phyloP scores from a whole-genome alignment of 1,140 invertebrate species.

The Monomorium pharaonis region DNA sequence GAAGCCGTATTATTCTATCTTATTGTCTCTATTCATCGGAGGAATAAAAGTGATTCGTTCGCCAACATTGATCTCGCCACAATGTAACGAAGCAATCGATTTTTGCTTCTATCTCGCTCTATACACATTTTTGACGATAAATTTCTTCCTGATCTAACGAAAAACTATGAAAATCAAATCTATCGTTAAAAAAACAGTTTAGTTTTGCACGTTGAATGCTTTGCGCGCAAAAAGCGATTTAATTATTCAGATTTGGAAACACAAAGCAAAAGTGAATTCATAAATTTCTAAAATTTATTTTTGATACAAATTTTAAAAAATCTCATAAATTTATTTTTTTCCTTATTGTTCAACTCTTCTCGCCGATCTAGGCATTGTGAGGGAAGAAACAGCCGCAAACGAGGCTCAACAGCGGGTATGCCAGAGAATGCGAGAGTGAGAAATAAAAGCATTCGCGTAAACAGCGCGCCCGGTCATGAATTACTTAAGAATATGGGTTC shows the following conservation, averaged over 20 bases:
- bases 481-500: constrained; percentile 69
- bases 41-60: neutral
- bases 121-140: neutral
- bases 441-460: constrained; percentile 63
- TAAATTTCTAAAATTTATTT: neutral
- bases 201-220: neutral
- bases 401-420: neutral
- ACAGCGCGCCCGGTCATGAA: constrained; percentile 58
- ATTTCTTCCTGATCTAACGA: neutral
- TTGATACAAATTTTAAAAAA: neutral
- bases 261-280: neutral
- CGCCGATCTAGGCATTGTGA: neutral
- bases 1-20: neutral
- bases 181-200: neutral
- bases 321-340: neutral
- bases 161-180: neutral
- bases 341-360: neutral
- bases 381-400: constrained; percentile 30
- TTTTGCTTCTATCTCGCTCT: neutral
- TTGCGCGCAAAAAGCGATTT: neutral
- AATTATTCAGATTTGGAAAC: neutral
- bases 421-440: neutral
- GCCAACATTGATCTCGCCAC: neutral
- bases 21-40: neutral
- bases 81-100: neutral